Conservation (phyloP, 1,140 invertebrate genomes). For the Eumaeus atala region DNA sequence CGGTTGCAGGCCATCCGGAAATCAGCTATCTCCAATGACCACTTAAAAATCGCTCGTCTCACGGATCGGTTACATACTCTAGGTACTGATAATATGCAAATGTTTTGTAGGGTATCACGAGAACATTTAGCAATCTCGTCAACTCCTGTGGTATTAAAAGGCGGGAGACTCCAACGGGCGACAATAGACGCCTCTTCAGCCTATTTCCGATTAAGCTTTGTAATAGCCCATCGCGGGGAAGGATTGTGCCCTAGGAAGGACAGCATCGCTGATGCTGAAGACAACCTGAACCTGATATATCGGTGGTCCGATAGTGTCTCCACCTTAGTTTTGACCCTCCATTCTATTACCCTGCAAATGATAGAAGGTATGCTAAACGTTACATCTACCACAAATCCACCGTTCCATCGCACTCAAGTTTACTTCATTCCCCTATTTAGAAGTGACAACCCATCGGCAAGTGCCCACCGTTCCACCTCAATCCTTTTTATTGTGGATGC, state of each 20-base stretch:
- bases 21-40: too few relatives aligned
- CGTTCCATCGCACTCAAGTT: constrained; percentile 23
- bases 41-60: too few relatives aligned
- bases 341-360: constrained; percentile 10
- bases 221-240: too few relatives aligned
- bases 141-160: too few relatives aligned
- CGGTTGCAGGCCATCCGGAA: neutral
- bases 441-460: constrained; percentile 11
- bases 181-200: too few relatives aligned
- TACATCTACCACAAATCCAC: constrained; percentile 26
- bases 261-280: neutral
- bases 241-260: too few relatives aligned
- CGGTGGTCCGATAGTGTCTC: constrained; percentile 30
- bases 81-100: too few relatives aligned
- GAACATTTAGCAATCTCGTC: too few relatives aligned
- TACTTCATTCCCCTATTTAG: constrained; percentile 18
- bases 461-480: constrained; percentile 20
- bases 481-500: constrained; percentile 15
- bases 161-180: too few relatives aligned
- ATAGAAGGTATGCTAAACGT: constrained; percentile 19
- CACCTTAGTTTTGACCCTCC: constrained; percentile 18
- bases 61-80: too few relatives aligned
- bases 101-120: too few relatives aligned
- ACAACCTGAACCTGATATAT: constrained; percentile 22
- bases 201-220: too few relatives aligned